Conservation (phyloP, 2,113 vertebrate genomes). For the Suncus etruscus region DNA sequence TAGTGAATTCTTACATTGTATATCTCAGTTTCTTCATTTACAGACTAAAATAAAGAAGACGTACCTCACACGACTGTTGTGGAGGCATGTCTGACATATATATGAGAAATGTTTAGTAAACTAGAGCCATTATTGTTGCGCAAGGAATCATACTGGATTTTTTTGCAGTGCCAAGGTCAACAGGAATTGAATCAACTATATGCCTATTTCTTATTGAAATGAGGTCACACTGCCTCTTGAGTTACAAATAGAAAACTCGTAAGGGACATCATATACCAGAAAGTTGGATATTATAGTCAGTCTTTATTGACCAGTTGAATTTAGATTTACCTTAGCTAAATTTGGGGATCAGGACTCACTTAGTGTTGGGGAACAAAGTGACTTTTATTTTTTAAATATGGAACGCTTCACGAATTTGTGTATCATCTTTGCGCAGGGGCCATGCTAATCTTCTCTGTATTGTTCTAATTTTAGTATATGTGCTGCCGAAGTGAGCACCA, state of each 20-base stretch:
- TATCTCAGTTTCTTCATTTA: conserved; percentile 6
- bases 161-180: not conserved
- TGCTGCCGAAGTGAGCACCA: no score
- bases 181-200: no score
- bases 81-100: not conserved
- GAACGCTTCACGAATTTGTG: no score
- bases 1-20: not conserved
- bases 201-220: not conserved
- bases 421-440: no score
- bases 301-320: not conserved
- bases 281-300: conserved; percentile 3
- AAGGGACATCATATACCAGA: conserved; percentile 15
- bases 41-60: not conserved
- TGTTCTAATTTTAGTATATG: no score
- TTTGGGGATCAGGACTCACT: not conserved
- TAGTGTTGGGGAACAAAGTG: not conserved
- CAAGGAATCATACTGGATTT: not conserved
- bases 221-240: not conserved
- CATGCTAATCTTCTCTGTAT: no score
- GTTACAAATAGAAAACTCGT: conserved; percentile 30
- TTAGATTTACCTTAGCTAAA: conserved; percentile 6
- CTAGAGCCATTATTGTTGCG: not conserved
- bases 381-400: no score
- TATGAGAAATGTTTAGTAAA: not conserved
- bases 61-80: not conserved